Evolutionary conservation across 2,888 invertebrate genomes (phyloP).

Genomic region (Cosmopolites sordidus): DNA sequence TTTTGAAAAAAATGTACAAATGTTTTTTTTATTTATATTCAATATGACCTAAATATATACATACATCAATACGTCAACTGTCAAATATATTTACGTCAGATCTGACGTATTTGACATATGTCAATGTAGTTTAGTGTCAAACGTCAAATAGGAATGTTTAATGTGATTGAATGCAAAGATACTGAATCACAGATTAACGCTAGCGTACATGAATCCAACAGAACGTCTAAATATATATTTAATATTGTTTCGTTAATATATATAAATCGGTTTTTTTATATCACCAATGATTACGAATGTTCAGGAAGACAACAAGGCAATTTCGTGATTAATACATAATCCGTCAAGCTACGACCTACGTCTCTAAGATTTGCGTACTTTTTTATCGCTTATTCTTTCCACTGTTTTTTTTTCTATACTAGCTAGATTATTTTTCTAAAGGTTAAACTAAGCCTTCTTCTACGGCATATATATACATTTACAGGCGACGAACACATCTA

Average conservation of each 20-base stretch:
- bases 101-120: too few species aligned
- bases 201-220: neutral
- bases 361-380: neutral
- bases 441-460: conserved; percentile 3
- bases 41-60: too few species aligned
- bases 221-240: neutral
- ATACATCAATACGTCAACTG: too few species aligned
- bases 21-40: too few species aligned
- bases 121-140: too few species aligned
- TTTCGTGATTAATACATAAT: conserved; percentile 27
- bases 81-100: too few species aligned
- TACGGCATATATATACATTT: conserved; percentile 22
- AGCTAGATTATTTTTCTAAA: neutral
- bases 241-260: neutral
- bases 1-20: too few species aligned
- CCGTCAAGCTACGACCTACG: neutral
- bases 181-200: neutral
- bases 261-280: conserved; percentile 1
- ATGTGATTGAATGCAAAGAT: neutral
- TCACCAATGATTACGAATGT: conserved; percentile 20
- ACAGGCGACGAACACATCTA: conserved; percentile 17
- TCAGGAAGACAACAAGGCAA: conserved; percentile 47
- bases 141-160: too few species aligned
- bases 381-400: neutral
- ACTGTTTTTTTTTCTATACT: neutral